Percentiles rank a stretch among this genome's conserved stretches.
phyloP scores from a whole-genome alignment of 2,888 invertebrate genomes.

The Syrphus vitripennis region DNA sequence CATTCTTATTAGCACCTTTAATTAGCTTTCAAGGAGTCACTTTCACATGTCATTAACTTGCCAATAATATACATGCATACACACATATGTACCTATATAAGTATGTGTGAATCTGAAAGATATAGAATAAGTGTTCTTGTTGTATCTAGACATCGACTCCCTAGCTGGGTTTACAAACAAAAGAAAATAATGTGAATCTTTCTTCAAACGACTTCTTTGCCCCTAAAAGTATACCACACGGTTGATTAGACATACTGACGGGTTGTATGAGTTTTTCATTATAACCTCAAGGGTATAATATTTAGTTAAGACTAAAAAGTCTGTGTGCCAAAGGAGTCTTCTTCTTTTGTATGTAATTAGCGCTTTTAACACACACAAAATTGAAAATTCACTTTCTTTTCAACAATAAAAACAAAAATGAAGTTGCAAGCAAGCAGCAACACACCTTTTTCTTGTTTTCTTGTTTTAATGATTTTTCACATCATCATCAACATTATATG shows the following conservation, averaged over 20 bases:
- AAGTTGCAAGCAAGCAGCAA: neutral
- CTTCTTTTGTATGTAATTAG: constrained; percentile 39
- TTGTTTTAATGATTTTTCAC: constrained; percentile 58
- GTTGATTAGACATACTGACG: neutral
- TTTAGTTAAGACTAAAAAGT: constrained; percentile 30
- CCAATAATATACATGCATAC: constrained; percentile 14
- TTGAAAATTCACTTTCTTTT: constrained; percentile 46
- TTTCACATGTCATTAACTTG: constrained; percentile 69
- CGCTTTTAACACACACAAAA: constrained; percentile 29
- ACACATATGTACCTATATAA: neutral
- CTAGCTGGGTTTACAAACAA: neutral
- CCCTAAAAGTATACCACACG: constrained; percentile 1
- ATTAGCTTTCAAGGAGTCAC: constrained; percentile 70
- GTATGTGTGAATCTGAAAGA: neutral
- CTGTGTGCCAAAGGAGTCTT: neutral
- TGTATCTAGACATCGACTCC: neutral
- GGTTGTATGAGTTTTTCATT: constrained; percentile 17
- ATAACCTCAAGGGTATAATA: constrained; percentile 44
- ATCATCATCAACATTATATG: constrained; percentile 11
- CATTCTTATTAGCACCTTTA: constrained; percentile 70
- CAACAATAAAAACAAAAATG: neutral
- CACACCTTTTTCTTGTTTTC: constrained; percentile 43
- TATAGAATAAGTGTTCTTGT: neutral
- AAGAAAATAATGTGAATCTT: constrained; percentile 28
- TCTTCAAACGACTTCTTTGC: constrained; percentile 25